These are phyloP conservation scores for Amia ocellicauda DNA, from an alignment of 2,113 vertebrate genomes.

Conservation along the genomic window DNA sequence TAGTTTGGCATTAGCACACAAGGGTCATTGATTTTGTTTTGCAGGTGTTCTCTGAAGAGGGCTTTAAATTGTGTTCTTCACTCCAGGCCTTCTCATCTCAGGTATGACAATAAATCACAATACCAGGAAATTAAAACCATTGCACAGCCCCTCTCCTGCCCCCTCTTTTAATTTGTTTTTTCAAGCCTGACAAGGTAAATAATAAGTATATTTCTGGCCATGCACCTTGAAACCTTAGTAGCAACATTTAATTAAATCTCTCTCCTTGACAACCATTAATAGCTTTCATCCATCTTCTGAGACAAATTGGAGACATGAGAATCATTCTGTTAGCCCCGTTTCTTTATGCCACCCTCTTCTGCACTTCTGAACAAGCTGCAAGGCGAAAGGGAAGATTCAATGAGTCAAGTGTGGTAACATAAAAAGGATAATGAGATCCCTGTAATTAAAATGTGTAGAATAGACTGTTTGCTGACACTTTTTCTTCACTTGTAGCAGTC, in stretches of 20 bases:
- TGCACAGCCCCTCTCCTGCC: constrained; percentile 26
- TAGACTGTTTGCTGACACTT: no score
- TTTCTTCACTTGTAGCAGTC: no score
- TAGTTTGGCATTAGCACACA: no score
- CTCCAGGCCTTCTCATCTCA: constrained; percentile 79
- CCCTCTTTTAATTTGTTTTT: constrained; percentile 27
- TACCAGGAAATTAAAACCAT: constrained; percentile 57
- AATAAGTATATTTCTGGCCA: constrained; percentile 2
- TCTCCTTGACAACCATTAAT: constrained; percentile 51
- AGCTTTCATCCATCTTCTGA: constrained; percentile 50
- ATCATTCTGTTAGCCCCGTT: constrained; percentile 22
- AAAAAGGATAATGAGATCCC: no score
- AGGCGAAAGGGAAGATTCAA: constrained; percentile 6
- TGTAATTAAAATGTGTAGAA: no score
- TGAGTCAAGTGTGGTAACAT: not conserved
- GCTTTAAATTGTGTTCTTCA: constrained; percentile 82
- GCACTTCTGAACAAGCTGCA: not conserved
- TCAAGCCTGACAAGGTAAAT: constrained; percentile 18
- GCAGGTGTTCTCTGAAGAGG: constrained; percentile 87
- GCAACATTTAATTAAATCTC: constrained; percentile 54
- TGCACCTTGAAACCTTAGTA: constrained; percentile 26
- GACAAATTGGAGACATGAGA: constrained; percentile 25
- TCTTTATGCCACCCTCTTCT: no score
- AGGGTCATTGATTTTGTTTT: no score
- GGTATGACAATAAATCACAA: constrained; percentile 69